Evolutionary conservation across 2,888 invertebrate species (phyloP).

Genomic region (Dasypolia templi): DNA sequence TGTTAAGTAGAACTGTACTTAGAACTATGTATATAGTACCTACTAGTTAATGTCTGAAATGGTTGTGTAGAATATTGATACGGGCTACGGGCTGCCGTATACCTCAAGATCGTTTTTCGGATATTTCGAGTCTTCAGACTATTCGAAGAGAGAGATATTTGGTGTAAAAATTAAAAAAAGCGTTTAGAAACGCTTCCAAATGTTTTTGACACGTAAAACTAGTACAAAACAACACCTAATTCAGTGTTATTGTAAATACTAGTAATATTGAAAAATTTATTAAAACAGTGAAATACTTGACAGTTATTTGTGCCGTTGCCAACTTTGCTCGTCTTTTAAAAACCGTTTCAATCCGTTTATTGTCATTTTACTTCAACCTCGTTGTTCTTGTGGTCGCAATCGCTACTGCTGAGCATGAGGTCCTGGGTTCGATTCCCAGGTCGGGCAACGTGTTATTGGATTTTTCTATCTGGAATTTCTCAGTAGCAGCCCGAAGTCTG

Average conservation of each 20-base stretch:
- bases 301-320: neutral
- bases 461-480: too few species aligned
- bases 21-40: neutral
- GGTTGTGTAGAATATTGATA: neutral
- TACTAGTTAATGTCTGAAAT: neutral
- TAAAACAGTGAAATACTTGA: neutral
- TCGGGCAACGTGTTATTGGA: too few species aligned
- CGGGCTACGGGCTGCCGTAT: neutral
- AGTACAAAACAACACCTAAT: neutral
- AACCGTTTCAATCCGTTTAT: neutral
- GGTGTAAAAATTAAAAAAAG: neutral
- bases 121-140: neutral
- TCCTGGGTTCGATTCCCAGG: too few species aligned
- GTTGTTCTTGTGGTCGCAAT: too few species aligned
- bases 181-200: neutral
- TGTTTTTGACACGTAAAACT: neutral
- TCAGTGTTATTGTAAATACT: neutral
- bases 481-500: too few species aligned
- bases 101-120: neutral
- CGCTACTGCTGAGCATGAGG: too few species aligned
- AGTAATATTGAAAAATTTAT: neutral
- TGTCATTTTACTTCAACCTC: neutral
- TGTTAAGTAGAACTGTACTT: neutral
- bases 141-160: neutral
- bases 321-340: neutral